phyloP scores from a whole-genome alignment of 2,113 vertebrate species.

The Micronycteris hirsuta region DNA sequence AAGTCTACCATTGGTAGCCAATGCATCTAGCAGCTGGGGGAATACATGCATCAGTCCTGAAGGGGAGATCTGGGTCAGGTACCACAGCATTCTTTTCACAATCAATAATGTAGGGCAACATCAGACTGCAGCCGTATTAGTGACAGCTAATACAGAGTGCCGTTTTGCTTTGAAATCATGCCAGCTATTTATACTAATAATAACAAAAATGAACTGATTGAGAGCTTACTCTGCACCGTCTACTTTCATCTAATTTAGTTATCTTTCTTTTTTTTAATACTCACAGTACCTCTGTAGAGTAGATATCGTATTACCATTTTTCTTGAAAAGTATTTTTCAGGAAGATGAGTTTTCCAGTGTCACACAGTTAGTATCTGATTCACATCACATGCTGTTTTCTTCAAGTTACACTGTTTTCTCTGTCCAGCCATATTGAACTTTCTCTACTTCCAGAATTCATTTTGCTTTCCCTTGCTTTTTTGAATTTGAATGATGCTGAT shows the following conservation, averaged over 20 bases:
- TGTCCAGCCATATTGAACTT: neutral
- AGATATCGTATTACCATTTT: neutral
- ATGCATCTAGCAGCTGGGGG: neutral
- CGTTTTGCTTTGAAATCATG: neutral
- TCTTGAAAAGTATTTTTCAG: constrained; percentile 1
- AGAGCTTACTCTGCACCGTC: neutral
- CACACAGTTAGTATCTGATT: neutral
- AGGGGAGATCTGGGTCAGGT: neutral
- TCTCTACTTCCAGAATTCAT: neutral
- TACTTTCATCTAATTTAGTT: neutral
- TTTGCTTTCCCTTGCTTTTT: neutral
- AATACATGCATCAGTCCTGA: neutral
- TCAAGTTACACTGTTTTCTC: neutral
- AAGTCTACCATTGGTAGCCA: neutral
- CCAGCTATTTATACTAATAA: neutral
- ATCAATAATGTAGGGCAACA: neutral
- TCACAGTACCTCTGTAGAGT: neutral
- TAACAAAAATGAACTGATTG: neutral
- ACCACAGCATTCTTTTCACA: neutral
- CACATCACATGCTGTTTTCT: neutral
- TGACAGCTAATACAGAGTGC: neutral
- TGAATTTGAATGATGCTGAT: neutral
- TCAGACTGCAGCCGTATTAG: neutral
- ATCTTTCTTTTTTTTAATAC: neutral
- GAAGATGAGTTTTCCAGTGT: neutral